Evolutionary conservation across 2,113 vertebrate genomes (phyloP).

Genomic region (Oryzias curvinotus): DNA sequence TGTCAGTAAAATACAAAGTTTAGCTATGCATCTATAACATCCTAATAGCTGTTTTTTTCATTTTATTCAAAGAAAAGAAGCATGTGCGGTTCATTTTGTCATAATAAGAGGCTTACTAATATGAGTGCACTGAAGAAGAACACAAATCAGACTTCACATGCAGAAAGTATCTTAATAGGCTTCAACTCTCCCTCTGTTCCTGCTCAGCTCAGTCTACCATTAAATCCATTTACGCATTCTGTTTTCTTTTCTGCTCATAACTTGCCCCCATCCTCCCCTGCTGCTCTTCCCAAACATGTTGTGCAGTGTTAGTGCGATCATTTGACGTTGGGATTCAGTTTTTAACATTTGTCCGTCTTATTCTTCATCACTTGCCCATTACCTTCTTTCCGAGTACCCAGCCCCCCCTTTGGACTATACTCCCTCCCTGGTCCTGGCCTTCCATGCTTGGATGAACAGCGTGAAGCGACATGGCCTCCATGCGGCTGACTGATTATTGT

Average conservation of each 20-base stretch:
- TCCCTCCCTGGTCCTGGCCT: constrained; percentile 47
- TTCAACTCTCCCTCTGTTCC: not conserved
- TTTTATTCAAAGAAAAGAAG: not conserved
- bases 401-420: constrained; percentile 16
- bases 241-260: constrained; percentile 12
- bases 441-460: constrained; percentile 70
- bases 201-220: not conserved
- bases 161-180: not conserved
- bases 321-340: constrained; percentile 10
- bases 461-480: constrained; percentile 67
- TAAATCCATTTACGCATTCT: constrained; percentile 19
- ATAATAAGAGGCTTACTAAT: not conserved
- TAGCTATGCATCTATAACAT: not conserved
- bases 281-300: constrained; percentile 17
- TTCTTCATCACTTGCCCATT: constrained; percentile 56
- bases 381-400: constrained; percentile 26
- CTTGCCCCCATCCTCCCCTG: constrained; percentile 15
- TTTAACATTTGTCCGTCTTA: constrained; percentile 35
- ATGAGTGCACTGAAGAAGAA: not conserved
- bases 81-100: not conserved
- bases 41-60: not conserved
- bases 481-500: constrained; percentile 98
- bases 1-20: not conserved
- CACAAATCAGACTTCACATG: not conserved
- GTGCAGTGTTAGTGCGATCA: constrained; percentile 3